Evolutionary conservation across 2,113 vertebrate genomes (phyloP).

Genomic region (Mungos mungo): DNA sequence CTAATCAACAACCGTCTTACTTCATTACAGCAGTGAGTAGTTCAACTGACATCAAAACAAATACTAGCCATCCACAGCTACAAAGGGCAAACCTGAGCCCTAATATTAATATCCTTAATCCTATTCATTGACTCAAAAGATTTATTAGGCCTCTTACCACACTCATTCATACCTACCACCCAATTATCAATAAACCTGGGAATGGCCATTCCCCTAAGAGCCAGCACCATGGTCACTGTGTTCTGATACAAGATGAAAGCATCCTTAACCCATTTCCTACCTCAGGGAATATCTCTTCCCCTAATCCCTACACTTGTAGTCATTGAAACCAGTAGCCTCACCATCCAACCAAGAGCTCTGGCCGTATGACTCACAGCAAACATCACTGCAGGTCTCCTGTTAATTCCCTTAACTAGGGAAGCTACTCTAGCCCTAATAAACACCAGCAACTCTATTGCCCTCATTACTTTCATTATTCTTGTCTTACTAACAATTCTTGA

Average conservation of each 20-base stretch:
- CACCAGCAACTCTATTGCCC: background rate
- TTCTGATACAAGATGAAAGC: background rate
- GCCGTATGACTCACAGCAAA: background rate
- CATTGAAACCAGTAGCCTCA: background rate
- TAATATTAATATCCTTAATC: background rate
- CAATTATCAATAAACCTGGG: background rate
- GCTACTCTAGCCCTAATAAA: accelerated
- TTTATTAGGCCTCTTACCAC: background rate
- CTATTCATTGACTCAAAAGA: background rate
- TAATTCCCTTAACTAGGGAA: background rate
- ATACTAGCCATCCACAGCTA: background rate
- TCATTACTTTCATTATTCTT: background rate
- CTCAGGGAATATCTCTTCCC: background rate
- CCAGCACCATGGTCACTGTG: accelerated
- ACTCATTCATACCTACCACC: background rate
- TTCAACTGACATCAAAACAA: background rate
- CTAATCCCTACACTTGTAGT: background rate
- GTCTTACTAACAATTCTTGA: too few relatives aligned
- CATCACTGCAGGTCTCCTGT: background rate
- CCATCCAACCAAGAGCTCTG: background rate
- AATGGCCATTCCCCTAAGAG: background rate
- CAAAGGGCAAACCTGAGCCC: background rate
- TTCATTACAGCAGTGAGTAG: too few relatives aligned
- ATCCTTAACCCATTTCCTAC: background rate
- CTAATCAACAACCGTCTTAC: too few relatives aligned